These are phyloP conservation scores for Sebastes jordani DNA, from an alignment of 2,797 vertebrate species.

Conservation along the genomic window DNA sequence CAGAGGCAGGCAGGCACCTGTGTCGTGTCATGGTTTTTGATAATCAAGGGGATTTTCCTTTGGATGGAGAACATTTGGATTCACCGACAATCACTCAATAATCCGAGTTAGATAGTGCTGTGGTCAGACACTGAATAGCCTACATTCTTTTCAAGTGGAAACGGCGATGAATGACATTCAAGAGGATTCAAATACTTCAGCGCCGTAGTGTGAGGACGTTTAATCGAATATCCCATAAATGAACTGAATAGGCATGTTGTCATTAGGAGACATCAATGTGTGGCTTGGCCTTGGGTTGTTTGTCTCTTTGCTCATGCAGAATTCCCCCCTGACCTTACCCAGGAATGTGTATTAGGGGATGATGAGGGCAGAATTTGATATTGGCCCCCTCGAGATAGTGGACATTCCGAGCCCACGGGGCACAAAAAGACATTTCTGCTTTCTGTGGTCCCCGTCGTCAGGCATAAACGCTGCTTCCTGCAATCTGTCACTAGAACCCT, in stretches of 20 bases:
- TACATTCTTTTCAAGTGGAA: conserved; percentile 26
- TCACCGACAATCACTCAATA: conserved; percentile 63
- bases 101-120: conserved; percentile 40
- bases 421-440: conserved; percentile 88
- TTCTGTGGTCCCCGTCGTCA: conserved; percentile 79
- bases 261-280: conserved; percentile 1
- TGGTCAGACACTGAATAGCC: conserved; percentile 39
- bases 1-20: conserved; percentile 42
- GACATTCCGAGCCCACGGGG: conserved; percentile 83
- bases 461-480: conserved; percentile 86
- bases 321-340: conserved; percentile 81
- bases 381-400: conserved; percentile 85
- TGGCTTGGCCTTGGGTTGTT: conserved; percentile 53
- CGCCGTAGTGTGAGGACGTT: neutral
- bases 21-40: conserved; percentile 18
- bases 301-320: conserved; percentile 65
- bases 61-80: conserved; percentile 49
- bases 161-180: conserved; percentile 8
- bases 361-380: conserved; percentile 87
- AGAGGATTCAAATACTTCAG: neutral
- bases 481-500: conserved; percentile 87
- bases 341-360: conserved; percentile 83
- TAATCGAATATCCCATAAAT: neutral
- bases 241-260: neutral
- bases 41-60: conserved; percentile 67